These are phyloP conservation scores for Dione vanillae DNA, from an alignment of 2,888 invertebrate genomes.

Conservation along the genomic window DNA sequence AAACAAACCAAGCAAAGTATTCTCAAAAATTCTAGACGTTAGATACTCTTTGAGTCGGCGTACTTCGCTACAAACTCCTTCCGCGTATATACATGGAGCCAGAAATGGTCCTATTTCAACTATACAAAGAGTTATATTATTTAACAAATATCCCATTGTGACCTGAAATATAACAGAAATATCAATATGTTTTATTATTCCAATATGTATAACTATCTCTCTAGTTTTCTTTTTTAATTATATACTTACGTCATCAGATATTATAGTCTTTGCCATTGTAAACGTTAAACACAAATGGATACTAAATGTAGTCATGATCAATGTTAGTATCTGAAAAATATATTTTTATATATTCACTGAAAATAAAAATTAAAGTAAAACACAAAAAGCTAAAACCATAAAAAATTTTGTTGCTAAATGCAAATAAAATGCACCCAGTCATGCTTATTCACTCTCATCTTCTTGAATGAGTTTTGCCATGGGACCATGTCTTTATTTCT, in stretches of 20 bases:
- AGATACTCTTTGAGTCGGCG: slow-evolving; percentile 6
- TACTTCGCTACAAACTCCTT: slow-evolving; percentile 1
- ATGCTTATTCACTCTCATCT: too few species aligned
- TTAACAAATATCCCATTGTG: not conserved
- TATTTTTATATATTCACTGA: not conserved
- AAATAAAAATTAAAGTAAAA: too few species aligned
- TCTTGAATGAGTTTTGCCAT: too few species aligned
- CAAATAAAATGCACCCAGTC: too few species aligned
- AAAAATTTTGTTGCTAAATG: too few species aligned
- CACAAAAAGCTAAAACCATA: too few species aligned
- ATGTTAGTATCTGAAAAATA: not conserved
- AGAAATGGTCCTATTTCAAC: not conserved
- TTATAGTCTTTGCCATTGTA: not conserved
- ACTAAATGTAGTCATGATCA: not conserved
- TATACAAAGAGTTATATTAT: not conserved
- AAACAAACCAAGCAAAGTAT: slow-evolving; percentile 20
- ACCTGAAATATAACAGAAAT: not conserved
- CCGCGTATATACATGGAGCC: not conserved
- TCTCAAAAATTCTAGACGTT: not conserved
- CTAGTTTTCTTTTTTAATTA: not conserved
- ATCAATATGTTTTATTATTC: not conserved
- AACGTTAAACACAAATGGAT: not conserved
- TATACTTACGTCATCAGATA: slow-evolving; percentile 3
- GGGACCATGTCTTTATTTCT: too few species aligned
- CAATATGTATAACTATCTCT: not conserved